Evolutionary conservation across 2,113 vertebrate species (phyloP), one percentile per base, ranked within the genome.

Genomic region (Thalassarche chlororhynchos): DNA sequence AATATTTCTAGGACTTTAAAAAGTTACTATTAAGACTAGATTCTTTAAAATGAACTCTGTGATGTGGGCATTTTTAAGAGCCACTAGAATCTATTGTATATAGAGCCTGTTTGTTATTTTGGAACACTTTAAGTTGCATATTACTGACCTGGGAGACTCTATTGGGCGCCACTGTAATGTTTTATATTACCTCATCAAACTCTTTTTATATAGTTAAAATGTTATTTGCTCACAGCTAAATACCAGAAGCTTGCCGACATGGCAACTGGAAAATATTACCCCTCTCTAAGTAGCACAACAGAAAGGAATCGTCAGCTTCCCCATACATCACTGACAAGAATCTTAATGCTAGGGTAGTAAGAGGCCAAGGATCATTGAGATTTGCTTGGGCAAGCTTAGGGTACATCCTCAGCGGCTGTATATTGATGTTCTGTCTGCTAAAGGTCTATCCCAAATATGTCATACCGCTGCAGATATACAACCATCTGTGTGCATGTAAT

Each of bases 131-230:
- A 93, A 95, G 97, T 84, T 72, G 64, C 12, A 8, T 74, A 51
- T 95, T 97, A 86, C 87, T 97, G 97, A 96, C 69, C 61, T 96
- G 77, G 89, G 70, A 94, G 55, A 44, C 87, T 97, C n/a, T 82
- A 85, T 38, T 95, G 92, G 89, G 93, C 12, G 16, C 94, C 80
- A 75, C 71, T 85, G 49, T 84, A 95, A 94, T 84, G 92, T 62
- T 98, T 97, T 94, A 95, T 96, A 86, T 91, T 96, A 76, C 96
- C 93, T 96, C 96, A 98, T 97, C 97, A 98, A 95, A 97, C 90
- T 84, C 31, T 76, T 89, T 97, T 97, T 95, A 92, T 93, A 60
- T 61, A 93, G 78, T 93, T 69, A 95, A 92, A 96, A 87, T 78
- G 84, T 96, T 90, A 85, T 83, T 97, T 94, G 55, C 95, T 97